These are phyloP conservation scores for Lepetodrilus schrolli DNA, from an alignment of 2,888 invertebrate genomes.

Conservation along the genomic window DNA sequence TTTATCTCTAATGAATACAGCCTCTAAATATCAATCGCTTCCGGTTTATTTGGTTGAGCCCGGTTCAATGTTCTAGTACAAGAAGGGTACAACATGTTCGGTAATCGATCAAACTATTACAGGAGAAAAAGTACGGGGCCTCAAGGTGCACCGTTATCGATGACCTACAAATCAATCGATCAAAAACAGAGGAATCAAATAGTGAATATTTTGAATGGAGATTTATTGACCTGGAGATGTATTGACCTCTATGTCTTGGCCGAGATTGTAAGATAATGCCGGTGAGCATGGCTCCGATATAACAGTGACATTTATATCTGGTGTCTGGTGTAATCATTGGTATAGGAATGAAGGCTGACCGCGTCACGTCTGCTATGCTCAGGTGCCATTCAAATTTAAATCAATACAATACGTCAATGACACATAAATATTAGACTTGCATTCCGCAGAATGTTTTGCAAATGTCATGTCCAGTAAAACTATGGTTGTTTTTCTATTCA, in stretches of 20 bases:
- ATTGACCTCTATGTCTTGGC: constrained; percentile 9
- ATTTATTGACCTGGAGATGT: constrained; percentile 24
- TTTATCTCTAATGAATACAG: too few species aligned
- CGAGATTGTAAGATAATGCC: not conserved
- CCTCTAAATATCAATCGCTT: too few species aligned
- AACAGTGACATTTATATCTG: not conserved
- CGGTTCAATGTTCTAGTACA: too few species aligned
- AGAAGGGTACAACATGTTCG: not conserved
- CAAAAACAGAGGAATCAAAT: not conserved
- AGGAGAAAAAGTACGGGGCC: not conserved
- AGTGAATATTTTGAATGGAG: not conserved
- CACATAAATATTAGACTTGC: too few species aligned
- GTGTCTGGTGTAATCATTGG: not conserved
- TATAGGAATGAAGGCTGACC: too few species aligned
- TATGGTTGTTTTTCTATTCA: too few species aligned
- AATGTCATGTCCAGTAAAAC: too few species aligned
- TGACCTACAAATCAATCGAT: not conserved
- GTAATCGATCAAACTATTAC: not conserved
- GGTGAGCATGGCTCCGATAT: not conserved
- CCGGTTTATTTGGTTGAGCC: not conserved
- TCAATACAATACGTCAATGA: too few species aligned
- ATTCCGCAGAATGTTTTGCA: too few species aligned
- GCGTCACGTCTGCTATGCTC: too few species aligned
- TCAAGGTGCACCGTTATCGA: not conserved
- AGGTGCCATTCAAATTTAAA: too few species aligned